Evolutionary conservation across 2,888 invertebrate genomes (phyloP).

Genomic region (Epistrophe grossulariae): DNA sequence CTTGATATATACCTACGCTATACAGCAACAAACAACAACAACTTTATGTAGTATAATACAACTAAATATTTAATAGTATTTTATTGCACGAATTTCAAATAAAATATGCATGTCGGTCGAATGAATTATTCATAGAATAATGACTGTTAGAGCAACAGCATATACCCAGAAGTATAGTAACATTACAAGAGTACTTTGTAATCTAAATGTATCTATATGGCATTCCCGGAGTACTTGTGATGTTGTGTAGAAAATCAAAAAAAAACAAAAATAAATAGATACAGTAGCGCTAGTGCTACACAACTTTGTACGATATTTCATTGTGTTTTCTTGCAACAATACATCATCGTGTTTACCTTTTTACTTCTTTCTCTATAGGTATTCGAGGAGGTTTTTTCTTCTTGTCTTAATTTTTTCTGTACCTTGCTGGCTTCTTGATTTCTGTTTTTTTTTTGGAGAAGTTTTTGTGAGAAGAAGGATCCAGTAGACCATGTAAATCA

Average conservation of each 20-base stretch:
- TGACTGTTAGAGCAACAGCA: slow-evolving; percentile 77
- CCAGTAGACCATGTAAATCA: slow-evolving; percentile 72
- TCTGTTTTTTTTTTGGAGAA: slow-evolving; percentile 11
- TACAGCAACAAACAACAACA: not conserved
- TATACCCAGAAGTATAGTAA: slow-evolving; percentile 48
- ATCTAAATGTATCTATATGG: slow-evolving; percentile 74
- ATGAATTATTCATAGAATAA: slow-evolving; percentile 83
- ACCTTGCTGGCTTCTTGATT: slow-evolving; percentile 7
- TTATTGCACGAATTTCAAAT: slow-evolving; percentile 83
- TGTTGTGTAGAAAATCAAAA: slow-evolving; percentile 13
- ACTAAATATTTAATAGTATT: slow-evolving; percentile 83
- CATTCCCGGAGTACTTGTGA: slow-evolving; percentile 52
- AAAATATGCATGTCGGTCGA: slow-evolving; percentile 83
- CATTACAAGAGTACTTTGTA: slow-evolving; percentile 74
- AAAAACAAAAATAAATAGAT: slow-evolving; percentile 10
- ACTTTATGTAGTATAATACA: slow-evolving; percentile 77
- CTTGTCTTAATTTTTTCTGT: slow-evolving; percentile 15
- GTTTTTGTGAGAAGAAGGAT: slow-evolving; percentile 57
- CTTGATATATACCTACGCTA: slow-evolving; percentile 32
- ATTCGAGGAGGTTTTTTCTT: slow-evolving; percentile 25
- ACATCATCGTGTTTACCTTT: slow-evolving; percentile 73
- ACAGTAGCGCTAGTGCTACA: slow-evolving; percentile 28
- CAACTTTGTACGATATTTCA: slow-evolving; percentile 66
- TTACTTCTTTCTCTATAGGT: slow-evolving; percentile 19
- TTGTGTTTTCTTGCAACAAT: slow-evolving; percentile 70